Conservation (phyloP, 2,113 vertebrate genomes). For the Atractosteus spatula region DNA sequence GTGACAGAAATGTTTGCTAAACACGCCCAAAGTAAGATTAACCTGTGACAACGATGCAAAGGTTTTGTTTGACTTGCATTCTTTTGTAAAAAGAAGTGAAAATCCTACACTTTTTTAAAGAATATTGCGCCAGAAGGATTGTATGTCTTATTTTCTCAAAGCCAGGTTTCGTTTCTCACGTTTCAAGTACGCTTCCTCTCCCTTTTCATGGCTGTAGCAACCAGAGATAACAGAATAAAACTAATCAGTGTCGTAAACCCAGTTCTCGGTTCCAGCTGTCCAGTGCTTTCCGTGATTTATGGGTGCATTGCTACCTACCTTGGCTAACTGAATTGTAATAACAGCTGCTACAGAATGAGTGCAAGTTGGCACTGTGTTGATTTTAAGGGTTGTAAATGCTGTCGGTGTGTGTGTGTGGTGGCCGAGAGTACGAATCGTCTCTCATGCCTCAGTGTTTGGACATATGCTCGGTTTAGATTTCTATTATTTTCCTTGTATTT, state of each 20-base stretch:
- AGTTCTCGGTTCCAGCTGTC: slow-evolving; percentile 1
- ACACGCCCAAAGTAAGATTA: slow-evolving; percentile 8
- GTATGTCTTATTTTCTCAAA: too few relatives aligned
- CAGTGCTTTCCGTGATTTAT: slow-evolving; percentile 16
- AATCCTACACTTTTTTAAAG: too few relatives aligned
- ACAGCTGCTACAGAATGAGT: slow-evolving; percentile 13
- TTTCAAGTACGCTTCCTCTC: neutral
- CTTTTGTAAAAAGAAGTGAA: too few relatives aligned
- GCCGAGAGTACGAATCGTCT: neutral
- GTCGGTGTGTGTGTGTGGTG: neutral
- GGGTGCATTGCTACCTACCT: slow-evolving; percentile 15
- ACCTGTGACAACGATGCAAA: neutral
- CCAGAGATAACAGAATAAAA: slow-evolving; percentile 21
- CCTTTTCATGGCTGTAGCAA: neutral
- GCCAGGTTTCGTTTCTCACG: slow-evolving; percentile 6
- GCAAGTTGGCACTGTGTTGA: slow-evolving; percentile 17
- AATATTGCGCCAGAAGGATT: too few relatives aligned
- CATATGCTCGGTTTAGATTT: too few relatives aligned
- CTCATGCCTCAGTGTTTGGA: too few relatives aligned
- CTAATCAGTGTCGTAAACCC: neutral
- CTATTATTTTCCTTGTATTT: too few relatives aligned
- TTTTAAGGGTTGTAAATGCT: neutral
- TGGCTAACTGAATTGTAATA: slow-evolving; percentile 1
- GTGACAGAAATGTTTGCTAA: neutral
- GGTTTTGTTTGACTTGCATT: too few relatives aligned